Evolutionary conservation across 2,797 vertebrate species (phyloP).

Genomic region (Decapterus maruadsi): DNA sequence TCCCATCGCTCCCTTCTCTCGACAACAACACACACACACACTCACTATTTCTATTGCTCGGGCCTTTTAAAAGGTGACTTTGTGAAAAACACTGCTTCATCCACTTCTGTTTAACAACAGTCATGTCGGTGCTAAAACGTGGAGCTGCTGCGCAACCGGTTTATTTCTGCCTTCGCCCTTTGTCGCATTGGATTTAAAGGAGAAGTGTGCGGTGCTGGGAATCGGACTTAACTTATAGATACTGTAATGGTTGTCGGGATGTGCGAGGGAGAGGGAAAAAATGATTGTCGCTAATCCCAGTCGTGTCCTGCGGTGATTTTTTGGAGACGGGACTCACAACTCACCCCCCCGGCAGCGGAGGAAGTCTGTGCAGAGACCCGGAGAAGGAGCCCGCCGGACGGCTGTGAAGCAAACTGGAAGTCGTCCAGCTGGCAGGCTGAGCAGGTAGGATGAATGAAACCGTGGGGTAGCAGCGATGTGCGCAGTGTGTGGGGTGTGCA

Average conservation of each 20-base stretch:
- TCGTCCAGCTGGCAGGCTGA: conserved; percentile 48
- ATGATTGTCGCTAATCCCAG: background rate
- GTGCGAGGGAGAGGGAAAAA: background rate
- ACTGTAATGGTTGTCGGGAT: conserved; percentile 1
- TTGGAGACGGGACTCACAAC: conserved; percentile 23
- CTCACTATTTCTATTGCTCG: background rate
- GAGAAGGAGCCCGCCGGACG: conserved; percentile 14
- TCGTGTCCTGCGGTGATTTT: conserved; percentile 21
- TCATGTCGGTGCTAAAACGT: background rate
- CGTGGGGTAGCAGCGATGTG: background rate
- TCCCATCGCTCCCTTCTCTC: background rate
- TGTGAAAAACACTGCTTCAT: background rate
- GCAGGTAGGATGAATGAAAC: conserved; percentile 58
- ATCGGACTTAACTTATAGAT: conserved; percentile 12
- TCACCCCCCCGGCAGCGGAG: background rate
- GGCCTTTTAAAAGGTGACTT: background rate
- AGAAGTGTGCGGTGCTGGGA: conserved; percentile 33
- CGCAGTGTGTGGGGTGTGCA: background rate
- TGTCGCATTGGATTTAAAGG: conserved; percentile 79
- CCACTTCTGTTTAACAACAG: background rate
- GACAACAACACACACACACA: background rate
- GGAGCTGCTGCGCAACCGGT: conserved; percentile 63
- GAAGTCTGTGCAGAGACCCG: conserved; percentile 16
- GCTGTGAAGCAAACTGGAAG: conserved; percentile 30
- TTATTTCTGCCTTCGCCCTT: conserved; percentile 51